Base-by-base conservation (phyloP, 2,888 invertebrate species). In the Smittia aterrima region DNA sequence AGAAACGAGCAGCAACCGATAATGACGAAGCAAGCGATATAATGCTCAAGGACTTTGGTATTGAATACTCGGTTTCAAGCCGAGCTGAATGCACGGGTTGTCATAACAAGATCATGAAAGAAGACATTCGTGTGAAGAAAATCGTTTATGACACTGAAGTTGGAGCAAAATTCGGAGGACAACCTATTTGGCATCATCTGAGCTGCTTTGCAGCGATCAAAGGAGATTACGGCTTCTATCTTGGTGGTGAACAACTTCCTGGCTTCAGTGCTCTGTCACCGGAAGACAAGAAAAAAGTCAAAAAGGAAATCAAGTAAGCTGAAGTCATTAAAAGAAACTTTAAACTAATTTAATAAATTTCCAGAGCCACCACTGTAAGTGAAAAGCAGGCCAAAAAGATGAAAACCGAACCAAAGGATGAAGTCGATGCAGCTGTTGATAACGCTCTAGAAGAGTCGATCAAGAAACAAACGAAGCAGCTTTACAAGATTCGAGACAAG, bases 171-270 rank as follows among this genome's bases (percentile, higher is more conserved):
- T 94, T 88, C 82, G 95, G 95, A 0, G 95, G 95, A 0, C 87
- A 91, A 78, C 89, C 93, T 75, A 84, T 90, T 71, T 98, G 97
- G 97, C 90, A 97, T 82, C 98, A 98, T 83, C 82, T 95, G 1
- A 90, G 92, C 75, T 98, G 98, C 80, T 98, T 98, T 84, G 89
- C 88, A 0, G 89, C 92, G 79, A 78, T 89, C 0, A 86, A 95
- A 47, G 85, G 86, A 20, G 89, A 91, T 7, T 82, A 96, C 1
- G 87, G 89, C 16, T 98, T 89, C 83, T 88, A 87, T 79, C 91
- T 87, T 41, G 84, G 85, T 11, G 95, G 91, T 0, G 88, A 89
- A 75, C 84, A 84, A 78, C 82, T 98, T 24, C 90, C 92, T n/a
- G 96, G 96, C 0, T 92, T 89, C 80, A 85, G 87, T 13, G 80